These are phyloP conservation scores for Cyprinus carpio DNA, from an alignment of 2,113 vertebrate species.

Conservation along the genomic window DNA sequence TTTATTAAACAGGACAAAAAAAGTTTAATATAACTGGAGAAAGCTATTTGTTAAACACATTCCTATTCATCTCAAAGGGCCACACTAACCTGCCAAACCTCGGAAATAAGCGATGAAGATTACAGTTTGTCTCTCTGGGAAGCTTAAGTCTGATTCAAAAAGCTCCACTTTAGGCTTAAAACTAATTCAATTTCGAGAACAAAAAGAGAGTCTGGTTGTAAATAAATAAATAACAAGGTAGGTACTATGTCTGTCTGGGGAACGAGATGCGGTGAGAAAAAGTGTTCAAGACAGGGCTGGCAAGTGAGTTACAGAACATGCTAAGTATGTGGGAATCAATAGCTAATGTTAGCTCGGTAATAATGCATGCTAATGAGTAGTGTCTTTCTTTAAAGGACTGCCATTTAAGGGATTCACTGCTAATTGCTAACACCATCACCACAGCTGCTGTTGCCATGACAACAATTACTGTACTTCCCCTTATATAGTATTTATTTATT, in stretches of 20 bases:
- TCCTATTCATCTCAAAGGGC: background rate
- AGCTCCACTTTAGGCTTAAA: conserved; percentile 52
- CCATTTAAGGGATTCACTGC: background rate
- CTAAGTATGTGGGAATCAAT: conserved; percentile 11
- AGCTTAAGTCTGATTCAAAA: conserved; percentile 31
- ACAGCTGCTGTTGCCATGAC: conserved; percentile 10
- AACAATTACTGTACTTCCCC: conserved; percentile 4
- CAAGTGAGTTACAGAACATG: conserved; percentile 26
- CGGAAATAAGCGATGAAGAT: conserved; percentile 52
- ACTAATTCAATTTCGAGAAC: conserved; percentile 19
- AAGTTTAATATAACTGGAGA: background rate
- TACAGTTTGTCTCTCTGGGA: conserved; percentile 51
- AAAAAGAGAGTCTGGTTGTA: background rate
- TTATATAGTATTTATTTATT: background rate
- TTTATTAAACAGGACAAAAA: conserved; percentile 54
- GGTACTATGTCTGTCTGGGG: background rate
- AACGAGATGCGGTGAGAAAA: background rate
- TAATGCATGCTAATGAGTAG: conserved; percentile 37
- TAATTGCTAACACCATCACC: conserved; percentile 21
- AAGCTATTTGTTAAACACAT: background rate
- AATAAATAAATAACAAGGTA: background rate
- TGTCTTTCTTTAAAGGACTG: conserved; percentile 9
- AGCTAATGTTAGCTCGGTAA: conserved; percentile 25
- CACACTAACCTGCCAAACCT: background rate
- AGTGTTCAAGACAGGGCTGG: background rate